A percentile compares a stretch with the other conserved stretches of the same genome.
Evolutionary conservation across 2,113 vertebrate genomes (phyloP).

Genomic region (Caretta caretta): DNA sequence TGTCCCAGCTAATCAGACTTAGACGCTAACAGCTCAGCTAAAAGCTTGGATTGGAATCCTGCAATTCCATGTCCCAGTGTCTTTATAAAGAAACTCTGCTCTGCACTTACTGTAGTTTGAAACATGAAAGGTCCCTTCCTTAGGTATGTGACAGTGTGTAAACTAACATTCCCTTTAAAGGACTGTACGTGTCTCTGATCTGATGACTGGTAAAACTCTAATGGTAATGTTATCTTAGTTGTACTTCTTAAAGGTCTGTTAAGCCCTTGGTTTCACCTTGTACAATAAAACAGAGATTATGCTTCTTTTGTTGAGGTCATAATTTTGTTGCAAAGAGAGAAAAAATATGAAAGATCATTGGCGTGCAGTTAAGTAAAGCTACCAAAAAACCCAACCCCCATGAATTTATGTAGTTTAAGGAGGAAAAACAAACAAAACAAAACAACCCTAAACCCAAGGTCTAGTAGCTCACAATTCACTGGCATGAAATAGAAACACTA

Average conservation of each 20-base stretch:
- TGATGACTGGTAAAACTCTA: slow-evolving; percentile 5
- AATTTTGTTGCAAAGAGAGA: neutral
- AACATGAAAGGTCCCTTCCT: neutral
- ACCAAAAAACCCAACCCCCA: neutral
- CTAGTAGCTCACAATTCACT: slow-evolving; percentile 9
- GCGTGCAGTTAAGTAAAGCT: neutral
- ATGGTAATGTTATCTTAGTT: slow-evolving; percentile 15
- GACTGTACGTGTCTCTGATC: neutral
- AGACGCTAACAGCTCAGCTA: neutral
- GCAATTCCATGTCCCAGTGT: neutral
- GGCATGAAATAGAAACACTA: slow-evolving; percentile 48
- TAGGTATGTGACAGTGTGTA: neutral
- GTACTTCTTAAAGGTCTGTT: neutral
- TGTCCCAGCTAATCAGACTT: neutral
- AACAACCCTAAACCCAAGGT: neutral
- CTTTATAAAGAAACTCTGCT: neutral
- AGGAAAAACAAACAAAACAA: neutral
- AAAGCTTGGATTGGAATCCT: neutral
- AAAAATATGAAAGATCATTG: neutral
- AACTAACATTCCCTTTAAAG: neutral
- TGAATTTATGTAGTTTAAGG: neutral
- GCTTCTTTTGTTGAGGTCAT: neutral
- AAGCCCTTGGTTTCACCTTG: slow-evolving; percentile 45
- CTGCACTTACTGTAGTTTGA: neutral
- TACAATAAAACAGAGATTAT: slow-evolving; percentile 19